These are phyloP conservation scores for Pagrus major DNA, from an alignment of 2,113 vertebrate genomes.

Conservation along the genomic window DNA sequence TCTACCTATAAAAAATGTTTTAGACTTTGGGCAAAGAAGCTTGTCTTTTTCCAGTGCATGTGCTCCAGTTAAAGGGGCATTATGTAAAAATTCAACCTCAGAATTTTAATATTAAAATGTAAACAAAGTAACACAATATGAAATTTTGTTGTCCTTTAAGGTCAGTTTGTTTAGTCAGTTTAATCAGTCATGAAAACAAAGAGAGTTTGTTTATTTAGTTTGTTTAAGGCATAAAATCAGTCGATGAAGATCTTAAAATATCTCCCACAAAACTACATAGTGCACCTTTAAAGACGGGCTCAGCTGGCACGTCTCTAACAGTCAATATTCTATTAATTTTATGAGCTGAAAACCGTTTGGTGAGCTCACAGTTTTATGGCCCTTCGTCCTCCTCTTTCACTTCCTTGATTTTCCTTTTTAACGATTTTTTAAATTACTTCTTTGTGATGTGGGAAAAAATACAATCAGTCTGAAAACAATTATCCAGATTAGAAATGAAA, in stretches of 20 bases:
- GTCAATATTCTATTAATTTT: slow-evolving; percentile 69
- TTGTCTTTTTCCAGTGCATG: slow-evolving; percentile 29
- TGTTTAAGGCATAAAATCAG: no score
- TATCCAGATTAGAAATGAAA: slow-evolving; percentile 38
- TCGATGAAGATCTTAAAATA: no score
- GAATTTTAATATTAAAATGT: no score
- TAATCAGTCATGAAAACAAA: no score
- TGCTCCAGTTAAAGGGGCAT: slow-evolving; percentile 23
- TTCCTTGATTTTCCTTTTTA: slow-evolving; percentile 10
- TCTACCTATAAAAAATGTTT: slow-evolving; percentile 66
- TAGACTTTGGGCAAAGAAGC: slow-evolving; percentile 34
- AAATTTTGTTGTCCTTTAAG: no score
- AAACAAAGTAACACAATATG: no score
- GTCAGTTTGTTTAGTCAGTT: no score
- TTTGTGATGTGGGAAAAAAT: background rate
- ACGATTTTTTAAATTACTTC: slow-evolving; percentile 25
- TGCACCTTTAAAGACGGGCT: slow-evolving; percentile 48
- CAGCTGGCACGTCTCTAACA: slow-evolving; percentile 45
- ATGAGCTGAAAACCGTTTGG: slow-evolving; percentile 35
- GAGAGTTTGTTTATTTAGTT: no score
- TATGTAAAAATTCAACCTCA: no score
- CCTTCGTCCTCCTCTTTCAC: slow-evolving; percentile 13
- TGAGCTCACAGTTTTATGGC: slow-evolving; percentile 33
- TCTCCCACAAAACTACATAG: no score
- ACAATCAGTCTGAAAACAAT: slow-evolving; percentile 26